phyloP scores from a whole-genome alignment of 1,140 invertebrate species.

The Araneus ventricosus region DNA sequence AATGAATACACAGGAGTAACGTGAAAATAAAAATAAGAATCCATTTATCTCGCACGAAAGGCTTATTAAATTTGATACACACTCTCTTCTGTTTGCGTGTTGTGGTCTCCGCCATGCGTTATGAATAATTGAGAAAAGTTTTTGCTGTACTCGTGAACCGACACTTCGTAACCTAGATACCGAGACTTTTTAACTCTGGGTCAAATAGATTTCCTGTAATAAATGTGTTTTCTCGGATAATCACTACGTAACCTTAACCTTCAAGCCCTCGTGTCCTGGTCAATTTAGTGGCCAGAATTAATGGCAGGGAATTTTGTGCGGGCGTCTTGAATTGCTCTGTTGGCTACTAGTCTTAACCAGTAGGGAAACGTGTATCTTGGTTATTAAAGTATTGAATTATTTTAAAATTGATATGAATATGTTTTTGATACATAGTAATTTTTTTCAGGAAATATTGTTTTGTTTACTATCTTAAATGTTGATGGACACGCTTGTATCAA shows the following conservation, averaged over 20 bases:
- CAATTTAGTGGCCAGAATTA: neutral
- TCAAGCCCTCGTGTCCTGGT: neutral
- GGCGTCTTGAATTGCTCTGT: neutral
- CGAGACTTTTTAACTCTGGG: neutral
- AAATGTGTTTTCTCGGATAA: neutral
- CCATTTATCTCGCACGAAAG: neutral
- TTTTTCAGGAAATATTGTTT: too few relatives aligned
- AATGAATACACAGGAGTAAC: too few relatives aligned
- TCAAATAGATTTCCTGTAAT: slow-evolving; percentile 20
- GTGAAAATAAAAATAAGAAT: too few relatives aligned
- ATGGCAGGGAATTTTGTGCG: neutral
- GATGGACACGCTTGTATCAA: too few relatives aligned
- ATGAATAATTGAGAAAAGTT: slow-evolving; percentile 23
- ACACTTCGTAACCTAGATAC: slow-evolving; percentile 3
- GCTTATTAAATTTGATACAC: slow-evolving; percentile 14
- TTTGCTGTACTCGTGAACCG: neutral
- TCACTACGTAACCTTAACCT: slow-evolving; percentile 10
- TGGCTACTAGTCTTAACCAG: neutral
- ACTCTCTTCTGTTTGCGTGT: neutral
- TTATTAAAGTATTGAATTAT: too few relatives aligned
- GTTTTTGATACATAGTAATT: too few relatives aligned
- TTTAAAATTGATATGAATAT: too few relatives aligned
- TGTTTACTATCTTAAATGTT: too few relatives aligned
- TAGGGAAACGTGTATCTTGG: too few relatives aligned
- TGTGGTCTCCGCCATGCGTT: neutral